A percentile compares a stretch with the other conserved stretches of the same genome.
phyloP scores from a whole-genome alignment of 2,797 vertebrate genomes.

The Psittacula echo region DNA sequence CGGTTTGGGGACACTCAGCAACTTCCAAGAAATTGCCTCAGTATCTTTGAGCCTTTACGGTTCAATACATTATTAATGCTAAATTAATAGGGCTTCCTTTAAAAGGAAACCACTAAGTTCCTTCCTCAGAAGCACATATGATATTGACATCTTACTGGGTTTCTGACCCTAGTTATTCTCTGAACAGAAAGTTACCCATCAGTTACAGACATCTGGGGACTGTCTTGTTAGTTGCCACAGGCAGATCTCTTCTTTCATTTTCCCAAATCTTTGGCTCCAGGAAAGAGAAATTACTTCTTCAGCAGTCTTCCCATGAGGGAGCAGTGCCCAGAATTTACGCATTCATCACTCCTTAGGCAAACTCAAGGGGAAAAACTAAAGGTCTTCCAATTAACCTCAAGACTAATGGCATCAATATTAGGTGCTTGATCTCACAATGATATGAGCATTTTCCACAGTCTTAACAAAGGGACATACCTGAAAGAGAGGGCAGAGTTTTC shows the following conservation, averaged over 20 bases:
- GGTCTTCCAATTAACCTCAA: conserved; percentile 19
- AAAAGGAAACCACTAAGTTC: conserved; percentile 54
- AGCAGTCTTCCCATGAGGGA: not conserved
- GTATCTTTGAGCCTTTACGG: conserved; percentile 45
- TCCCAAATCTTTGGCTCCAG: not conserved
- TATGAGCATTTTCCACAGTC: not conserved
- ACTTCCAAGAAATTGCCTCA: conserved; percentile 52
- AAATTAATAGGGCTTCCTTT: conserved; percentile 63
- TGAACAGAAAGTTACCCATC: not conserved
- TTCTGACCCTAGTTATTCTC: not conserved
- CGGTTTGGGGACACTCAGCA: not conserved
- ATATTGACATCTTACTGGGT: not conserved
- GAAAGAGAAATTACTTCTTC: not conserved
- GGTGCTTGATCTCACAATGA: not conserved
- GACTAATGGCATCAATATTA: not conserved
- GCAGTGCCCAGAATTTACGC: not conserved
- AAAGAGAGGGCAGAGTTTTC: not conserved
- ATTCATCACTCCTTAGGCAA: not conserved
- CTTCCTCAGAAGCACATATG: conserved; percentile 14
- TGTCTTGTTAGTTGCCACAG: not conserved
- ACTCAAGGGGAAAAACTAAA: not conserved
- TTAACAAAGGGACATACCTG: not conserved
- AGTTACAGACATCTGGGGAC: not conserved
- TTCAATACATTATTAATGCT: conserved; percentile 61
- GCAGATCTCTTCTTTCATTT: not conserved